Conservation (phyloP, 2,113 vertebrate genomes). For the Kryptolebias marmoratus region DNA sequence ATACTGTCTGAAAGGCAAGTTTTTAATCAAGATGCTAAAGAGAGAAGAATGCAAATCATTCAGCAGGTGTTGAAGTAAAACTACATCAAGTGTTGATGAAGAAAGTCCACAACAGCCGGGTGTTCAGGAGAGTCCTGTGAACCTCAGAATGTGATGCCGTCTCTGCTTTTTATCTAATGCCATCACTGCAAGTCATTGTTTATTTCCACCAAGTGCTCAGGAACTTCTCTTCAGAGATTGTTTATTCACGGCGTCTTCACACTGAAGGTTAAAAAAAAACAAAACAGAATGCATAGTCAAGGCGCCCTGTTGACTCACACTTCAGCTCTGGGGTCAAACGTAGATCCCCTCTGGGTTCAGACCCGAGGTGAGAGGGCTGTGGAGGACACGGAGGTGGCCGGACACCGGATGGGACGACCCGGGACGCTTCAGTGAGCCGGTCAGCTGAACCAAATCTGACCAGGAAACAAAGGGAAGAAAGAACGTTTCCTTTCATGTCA, state of each 20-base stretch:
- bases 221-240: constrained; percentile 16
- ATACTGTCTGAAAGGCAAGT: constrained; percentile 65
- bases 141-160: constrained; percentile 4
- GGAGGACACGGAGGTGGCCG: constrained; percentile 90
- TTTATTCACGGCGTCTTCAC: constrained; percentile 18
- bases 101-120: constrained; percentile 24
- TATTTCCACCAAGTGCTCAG: constrained; percentile 43
- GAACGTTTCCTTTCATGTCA: neutral
- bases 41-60: constrained; percentile 58
- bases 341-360: constrained; percentile 98
- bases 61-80: constrained; percentile 62
- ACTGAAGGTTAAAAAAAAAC: constrained; percentile 8
- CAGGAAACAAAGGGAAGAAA: neutral
- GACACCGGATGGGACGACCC: constrained; percentile 84
- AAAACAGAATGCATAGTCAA: constrained; percentile 61
- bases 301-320: constrained; percentile 54
- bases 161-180: neutral
- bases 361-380: constrained; percentile 88
- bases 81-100: constrained; percentile 49
- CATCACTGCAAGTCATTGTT: constrained; percentile 3
- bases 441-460: constrained; percentile 84
- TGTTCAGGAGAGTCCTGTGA: constrained; percentile 21
- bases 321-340: constrained; percentile 80
- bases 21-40: constrained; percentile 54
- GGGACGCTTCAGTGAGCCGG: constrained; percentile 91